These are phyloP conservation scores for Anas bernieri DNA, from an alignment of 2,797 vertebrate species.

Conservation along the genomic window DNA sequence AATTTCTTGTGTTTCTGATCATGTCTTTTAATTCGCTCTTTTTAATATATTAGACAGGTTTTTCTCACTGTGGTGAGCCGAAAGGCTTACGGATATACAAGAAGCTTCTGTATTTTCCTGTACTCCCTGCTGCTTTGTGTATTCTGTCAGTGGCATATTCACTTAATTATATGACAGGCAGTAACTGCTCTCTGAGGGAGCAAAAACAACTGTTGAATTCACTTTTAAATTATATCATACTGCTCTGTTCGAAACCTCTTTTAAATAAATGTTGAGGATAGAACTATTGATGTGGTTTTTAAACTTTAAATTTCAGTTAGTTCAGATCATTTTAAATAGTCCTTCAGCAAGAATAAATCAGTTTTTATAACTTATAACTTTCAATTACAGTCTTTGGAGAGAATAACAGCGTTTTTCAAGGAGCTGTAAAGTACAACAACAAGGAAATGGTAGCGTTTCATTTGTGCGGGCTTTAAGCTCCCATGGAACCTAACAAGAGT, in stretches of 20 bases:
- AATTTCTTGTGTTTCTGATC: conserved; percentile 27
- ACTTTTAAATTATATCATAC: conserved; percentile 43
- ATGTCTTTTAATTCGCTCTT: conserved; percentile 18
- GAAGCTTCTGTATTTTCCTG: neutral
- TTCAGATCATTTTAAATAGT: conserved; percentile 70
- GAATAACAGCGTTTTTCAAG: conserved; percentile 34
- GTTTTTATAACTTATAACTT: conserved; percentile 68
- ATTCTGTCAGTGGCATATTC: conserved; percentile 34
- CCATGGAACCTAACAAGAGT: neutral
- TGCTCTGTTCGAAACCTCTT: conserved; percentile 12
- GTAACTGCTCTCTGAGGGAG: conserved; percentile 41
- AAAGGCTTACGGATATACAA: neutral
- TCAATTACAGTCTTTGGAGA: conserved; percentile 45
- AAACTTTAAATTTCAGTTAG: conserved; percentile 64
- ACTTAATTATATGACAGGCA: conserved; percentile 52
- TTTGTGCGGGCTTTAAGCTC: conserved; percentile 19
- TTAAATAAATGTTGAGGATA: conserved; percentile 60
- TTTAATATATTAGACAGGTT: neutral
- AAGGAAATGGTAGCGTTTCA: neutral
- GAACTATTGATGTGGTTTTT: conserved; percentile 56
- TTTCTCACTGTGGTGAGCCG: neutral
- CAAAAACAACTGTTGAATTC: conserved; percentile 56
- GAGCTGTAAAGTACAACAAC: conserved; percentile 25
- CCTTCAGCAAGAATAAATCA: conserved; percentile 68
- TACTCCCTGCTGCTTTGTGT: conserved; percentile 37